Base-by-base conservation (phyloP, 2,797 vertebrate genomes). In the Aulostomus chinensis region DNA sequence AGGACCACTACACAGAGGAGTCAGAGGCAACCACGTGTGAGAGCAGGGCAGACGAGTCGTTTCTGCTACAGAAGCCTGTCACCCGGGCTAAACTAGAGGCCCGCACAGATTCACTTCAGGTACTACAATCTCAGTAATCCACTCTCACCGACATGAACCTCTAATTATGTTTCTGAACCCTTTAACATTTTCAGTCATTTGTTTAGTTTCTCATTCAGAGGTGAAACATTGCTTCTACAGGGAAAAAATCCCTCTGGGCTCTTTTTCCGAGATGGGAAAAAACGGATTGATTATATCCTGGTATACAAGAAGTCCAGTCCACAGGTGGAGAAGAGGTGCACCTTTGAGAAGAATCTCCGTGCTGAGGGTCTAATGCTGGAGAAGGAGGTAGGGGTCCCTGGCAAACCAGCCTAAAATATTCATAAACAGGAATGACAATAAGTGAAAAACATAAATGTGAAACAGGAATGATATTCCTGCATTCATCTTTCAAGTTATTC, bases 301-400 rank as follows among this genome's bases (percentile, higher is more conserved):
- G 97, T 99, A 42, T 99, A 99, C 73, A 96, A 97, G 83, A 99
- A 98, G 74, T 96, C 94, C 50, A 98, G 93, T 64, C 93, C 84
- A 22, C 97, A 98, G 76, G 93, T 97, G 74, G 97, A 98, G 62
- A 98, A 96, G 87, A 93, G 97, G 68, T 95, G 93, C 76, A 98
- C 95, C 0, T 99, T 99, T 83, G 97, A 99, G 87, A 96, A 94
- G 85, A 99, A 99, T 73, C 82, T 99, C 20, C 91, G 97, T 48
- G 95, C 96, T 2, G 97, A 99, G 73, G 96, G 97, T 18, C 83
- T 99, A 38, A 98, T 98, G 95, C 81, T 99, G 68, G 97, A 99
- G 83, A 95, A 96, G 64, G 97, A 99, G 94, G 97, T 98, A 59
- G 9, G 14, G 22, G 16, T 40, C 10, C 9, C 3, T 29, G n/a